Percentiles rank a stretch among this genome's conserved stretches.
Conservation (phyloP, 2,888 invertebrate genomes). For the Amblyjoppa fuscipennis region DNA sequence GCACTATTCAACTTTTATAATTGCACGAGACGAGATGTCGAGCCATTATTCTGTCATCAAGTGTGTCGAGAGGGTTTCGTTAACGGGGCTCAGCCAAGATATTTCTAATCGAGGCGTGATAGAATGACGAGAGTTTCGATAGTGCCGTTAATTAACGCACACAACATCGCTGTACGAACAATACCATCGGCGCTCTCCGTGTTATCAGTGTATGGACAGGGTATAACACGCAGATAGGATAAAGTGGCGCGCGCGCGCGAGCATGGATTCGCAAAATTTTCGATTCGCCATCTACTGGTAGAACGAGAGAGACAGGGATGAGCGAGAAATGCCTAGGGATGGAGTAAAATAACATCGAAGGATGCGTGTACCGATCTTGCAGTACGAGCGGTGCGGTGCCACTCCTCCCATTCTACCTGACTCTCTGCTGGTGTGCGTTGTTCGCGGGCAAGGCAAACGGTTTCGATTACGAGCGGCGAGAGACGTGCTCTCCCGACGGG, state of each 20-base stretch:
- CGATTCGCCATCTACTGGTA: conserved; percentile 49
- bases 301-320: neutral
- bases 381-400: conserved; percentile 13
- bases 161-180: neutral
- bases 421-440: neutral
- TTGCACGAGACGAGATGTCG: conserved; percentile 41
- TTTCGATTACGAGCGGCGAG: conserved; percentile 37
- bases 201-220: neutral
- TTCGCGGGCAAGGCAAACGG: neutral
- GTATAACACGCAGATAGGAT: neutral
- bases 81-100: conserved; percentile 2
- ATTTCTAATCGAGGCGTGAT: neutral
- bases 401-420: conserved; percentile 6
- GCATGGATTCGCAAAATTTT: conserved; percentile 1
- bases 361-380: conserved; percentile 28
- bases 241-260: neutral
- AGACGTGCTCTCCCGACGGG: conserved; percentile 24
- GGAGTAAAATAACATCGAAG: conserved; percentile 21
- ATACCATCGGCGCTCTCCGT: neutral
- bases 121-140: neutral
- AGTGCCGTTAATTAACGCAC: neutral
- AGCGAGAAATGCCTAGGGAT: conserved; percentile 8
- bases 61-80: conserved; percentile 3
- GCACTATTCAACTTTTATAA: conserved; percentile 10
- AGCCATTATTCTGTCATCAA: conserved; percentile 37